phyloP scores from a whole-genome alignment of 2,113 vertebrate species.

The Solea solea region DNA sequence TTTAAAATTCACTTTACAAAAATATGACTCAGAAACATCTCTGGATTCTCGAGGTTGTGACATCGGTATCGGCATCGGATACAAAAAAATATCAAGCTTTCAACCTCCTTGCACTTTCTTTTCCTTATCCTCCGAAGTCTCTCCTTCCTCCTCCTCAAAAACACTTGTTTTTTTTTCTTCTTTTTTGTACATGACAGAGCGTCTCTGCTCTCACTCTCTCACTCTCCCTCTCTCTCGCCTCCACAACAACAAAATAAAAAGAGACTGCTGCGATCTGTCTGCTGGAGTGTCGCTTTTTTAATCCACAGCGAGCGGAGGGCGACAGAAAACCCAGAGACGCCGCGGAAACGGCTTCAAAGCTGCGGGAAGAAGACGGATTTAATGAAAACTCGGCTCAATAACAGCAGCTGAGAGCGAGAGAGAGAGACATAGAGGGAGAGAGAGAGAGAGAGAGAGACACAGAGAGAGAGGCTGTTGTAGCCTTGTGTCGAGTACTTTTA shows the following conservation, averaged over 20 bases:
- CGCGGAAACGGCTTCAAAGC: slow-evolving; percentile 40
- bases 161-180: background rate
- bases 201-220: background rate
- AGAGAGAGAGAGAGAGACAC: too few species aligned
- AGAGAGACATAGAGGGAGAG: background rate
- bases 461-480: too few species aligned
- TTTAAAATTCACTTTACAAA: too few species aligned
- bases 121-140: background rate
- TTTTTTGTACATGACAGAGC: slow-evolving; percentile 11
- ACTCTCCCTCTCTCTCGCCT: slow-evolving; percentile 2
- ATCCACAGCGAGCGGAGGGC: slow-evolving; percentile 22
- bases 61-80: too few species aligned
- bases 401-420: slow-evolving; percentile 12
- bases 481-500: too few species aligned
- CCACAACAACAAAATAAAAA: slow-evolving; percentile 32
- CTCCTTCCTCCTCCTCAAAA: background rate
- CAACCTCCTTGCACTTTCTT: background rate
- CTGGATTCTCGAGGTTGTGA: too few species aligned
- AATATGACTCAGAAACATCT: too few species aligned
- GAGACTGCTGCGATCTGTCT: slow-evolving; percentile 8
- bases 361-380: slow-evolving; percentile 10
- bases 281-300: slow-evolving; percentile 41
- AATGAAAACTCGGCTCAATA: slow-evolving; percentile 48
- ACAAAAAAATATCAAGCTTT: too few species aligned
- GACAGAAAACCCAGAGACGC: slow-evolving; percentile 6